Evolutionary conservation across 2,113 vertebrate species (phyloP).

Genomic region (Sylvietta virens): DNA sequence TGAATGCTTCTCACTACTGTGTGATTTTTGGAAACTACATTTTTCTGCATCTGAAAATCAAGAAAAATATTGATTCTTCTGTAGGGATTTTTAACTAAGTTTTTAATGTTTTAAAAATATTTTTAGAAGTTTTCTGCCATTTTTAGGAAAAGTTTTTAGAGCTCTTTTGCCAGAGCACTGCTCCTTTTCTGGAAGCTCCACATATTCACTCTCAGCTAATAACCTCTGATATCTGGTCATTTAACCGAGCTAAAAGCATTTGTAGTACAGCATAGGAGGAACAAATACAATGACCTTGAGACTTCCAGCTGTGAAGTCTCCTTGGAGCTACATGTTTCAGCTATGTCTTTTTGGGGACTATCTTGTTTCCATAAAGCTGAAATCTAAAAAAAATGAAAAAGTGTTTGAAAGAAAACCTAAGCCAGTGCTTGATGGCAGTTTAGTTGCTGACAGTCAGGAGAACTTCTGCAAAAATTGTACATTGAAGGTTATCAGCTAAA

Average conservation of each 20-base stretch:
- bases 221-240: not conserved
- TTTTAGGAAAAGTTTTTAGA: not conserved
- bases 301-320: not conserved
- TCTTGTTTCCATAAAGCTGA: not conserved
- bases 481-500: not conserved
- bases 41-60: not conserved
- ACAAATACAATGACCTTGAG: not conserved
- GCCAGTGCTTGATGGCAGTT: not conserved
- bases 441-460: not conserved
- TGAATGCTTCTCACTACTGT: not conserved
- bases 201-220: not conserved
- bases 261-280: not conserved
- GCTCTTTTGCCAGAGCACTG: not conserved
- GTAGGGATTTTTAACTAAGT: not conserved
- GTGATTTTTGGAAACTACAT: not conserved
- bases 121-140: not conserved
- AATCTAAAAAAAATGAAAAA: not conserved
- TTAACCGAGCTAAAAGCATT: not conserved
- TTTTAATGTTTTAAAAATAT: not conserved
- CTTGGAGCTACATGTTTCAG: not conserved
- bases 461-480: not conserved
- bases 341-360: not conserved
- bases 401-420: not conserved
- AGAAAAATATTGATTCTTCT: not conserved
- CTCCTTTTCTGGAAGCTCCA: not conserved